phyloP scores from a whole-genome alignment of 2,888 invertebrate species.

The Orthosia gothica region DNA sequence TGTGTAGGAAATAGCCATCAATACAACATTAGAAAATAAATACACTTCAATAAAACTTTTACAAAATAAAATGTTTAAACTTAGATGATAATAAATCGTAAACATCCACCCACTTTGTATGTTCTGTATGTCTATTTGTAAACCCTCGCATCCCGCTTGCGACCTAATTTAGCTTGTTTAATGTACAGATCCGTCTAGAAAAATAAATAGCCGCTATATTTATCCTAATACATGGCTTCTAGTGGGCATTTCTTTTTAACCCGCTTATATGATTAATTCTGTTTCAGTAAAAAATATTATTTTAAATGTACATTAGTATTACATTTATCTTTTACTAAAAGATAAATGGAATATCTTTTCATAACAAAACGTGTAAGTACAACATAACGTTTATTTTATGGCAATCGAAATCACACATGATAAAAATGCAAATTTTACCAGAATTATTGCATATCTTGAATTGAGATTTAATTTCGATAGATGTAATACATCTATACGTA shows the following conservation, averaged over 20 bases:
- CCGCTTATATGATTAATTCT: not conserved
- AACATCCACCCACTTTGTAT: conserved; percentile 44
- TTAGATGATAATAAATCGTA: conserved; percentile 34
- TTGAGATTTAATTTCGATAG: not conserved
- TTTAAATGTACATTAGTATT: not conserved
- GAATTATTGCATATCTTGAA: not conserved
- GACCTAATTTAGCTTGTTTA: conserved; percentile 56
- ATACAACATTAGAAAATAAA: not conserved
- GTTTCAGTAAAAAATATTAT: not conserved
- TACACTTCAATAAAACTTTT: not conserved
- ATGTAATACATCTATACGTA: too few species aligned
- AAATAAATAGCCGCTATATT: conserved; percentile 43
- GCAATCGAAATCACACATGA: not conserved
- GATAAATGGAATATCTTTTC: not conserved
- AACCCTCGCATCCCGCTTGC: conserved; percentile 47
- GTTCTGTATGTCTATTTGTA: conserved; percentile 45
- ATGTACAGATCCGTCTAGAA: conserved; percentile 36
- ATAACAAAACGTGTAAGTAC: not conserved
- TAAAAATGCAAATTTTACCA: not conserved
- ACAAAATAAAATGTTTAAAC: conserved; percentile 22
- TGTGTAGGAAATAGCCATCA: not conserved
- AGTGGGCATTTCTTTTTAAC: conserved; percentile 18
- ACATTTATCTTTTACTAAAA: not conserved
- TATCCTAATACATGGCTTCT: not conserved
- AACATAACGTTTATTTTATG: not conserved